Evolutionary conservation across 1,140 invertebrate genomes (phyloP).

Genomic region (Ostrea edulis): DNA sequence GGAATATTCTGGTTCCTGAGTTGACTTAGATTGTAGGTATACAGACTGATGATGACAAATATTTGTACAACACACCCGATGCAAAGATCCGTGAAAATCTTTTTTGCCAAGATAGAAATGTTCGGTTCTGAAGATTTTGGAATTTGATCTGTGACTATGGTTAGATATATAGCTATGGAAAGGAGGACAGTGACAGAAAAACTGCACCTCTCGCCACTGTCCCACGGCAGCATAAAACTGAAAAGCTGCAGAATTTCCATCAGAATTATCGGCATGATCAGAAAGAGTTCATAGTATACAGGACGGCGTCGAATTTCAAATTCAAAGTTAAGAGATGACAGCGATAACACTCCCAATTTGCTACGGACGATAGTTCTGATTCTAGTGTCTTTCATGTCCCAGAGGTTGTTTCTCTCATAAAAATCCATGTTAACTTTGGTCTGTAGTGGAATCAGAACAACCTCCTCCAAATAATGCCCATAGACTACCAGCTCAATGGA

Average conservation of each 20-base stretch:
- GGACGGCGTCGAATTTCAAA: slow-evolving; percentile 23
- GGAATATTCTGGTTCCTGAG: background rate
- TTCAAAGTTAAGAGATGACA: background rate
- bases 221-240: slow-evolving; percentile 31
- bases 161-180: slow-evolving; percentile 39
- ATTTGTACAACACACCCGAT: slow-evolving; percentile 7
- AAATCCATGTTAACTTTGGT: background rate
- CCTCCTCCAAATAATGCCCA: background rate
- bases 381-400: background rate
- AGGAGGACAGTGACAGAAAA: slow-evolving; percentile 45
- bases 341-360: background rate
- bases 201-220: slow-evolving; percentile 18
- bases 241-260: slow-evolving; percentile 31
- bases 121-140: slow-evolving; percentile 15
- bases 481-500: background rate
- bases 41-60: background rate
- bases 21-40: background rate
- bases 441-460: background rate
- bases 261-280: slow-evolving; percentile 40
- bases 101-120: background rate
- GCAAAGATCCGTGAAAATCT: background rate
- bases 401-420: slow-evolving; percentile 9
- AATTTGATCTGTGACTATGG: slow-evolving; percentile 30
- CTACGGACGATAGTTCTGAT: background rate
- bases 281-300: slow-evolving; percentile 7